Percentiles rank a stretch among this genome's conserved stretches.
Evolutionary conservation across 1,140 invertebrate genomes (phyloP).

Genomic region (Hycleus cichorii): DNA sequence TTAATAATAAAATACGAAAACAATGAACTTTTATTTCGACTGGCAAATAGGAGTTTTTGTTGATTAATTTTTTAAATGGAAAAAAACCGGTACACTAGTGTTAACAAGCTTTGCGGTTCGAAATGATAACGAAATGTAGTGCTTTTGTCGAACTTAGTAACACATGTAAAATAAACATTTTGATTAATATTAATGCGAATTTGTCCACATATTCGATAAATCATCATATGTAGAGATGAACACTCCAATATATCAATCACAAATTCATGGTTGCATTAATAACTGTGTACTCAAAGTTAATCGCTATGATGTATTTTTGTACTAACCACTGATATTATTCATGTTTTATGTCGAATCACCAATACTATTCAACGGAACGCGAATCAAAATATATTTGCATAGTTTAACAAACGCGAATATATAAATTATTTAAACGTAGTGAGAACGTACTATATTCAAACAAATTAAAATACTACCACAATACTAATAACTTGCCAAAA

Average conservation of each 20-base stretch:
- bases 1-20: too few species aligned
- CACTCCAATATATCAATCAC: constrained; percentile 23
- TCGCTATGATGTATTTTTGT: constrained; percentile 20
- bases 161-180: constrained; percentile 17
- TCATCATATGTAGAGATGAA: constrained; percentile 20
- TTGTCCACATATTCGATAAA: constrained; percentile 22
- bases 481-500: too few species aligned
- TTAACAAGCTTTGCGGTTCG: not conserved
- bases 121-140: constrained; percentile 13
- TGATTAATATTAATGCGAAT: constrained; percentile 25
- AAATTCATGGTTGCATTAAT: constrained; percentile 22
- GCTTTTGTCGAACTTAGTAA: constrained; percentile 10
- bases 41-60: too few species aligned
- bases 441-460: too few species aligned
- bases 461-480: too few species aligned
- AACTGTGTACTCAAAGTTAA: constrained; percentile 21
- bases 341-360: constrained; percentile 14
- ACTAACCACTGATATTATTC: constrained; percentile 13
- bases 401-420: constrained; percentile 8
- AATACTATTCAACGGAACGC: constrained; percentile 1
- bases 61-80: too few species aligned
- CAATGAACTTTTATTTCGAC: too few species aligned
- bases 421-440: constrained; percentile 4
- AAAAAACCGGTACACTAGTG: too few species aligned
- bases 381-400: constrained; percentile 7